A percentile compares a stretch with the other conserved stretches of the same genome.
phyloP scores from a whole-genome alignment of 2,888 invertebrate species.

The Harpalus rufipes region DNA sequence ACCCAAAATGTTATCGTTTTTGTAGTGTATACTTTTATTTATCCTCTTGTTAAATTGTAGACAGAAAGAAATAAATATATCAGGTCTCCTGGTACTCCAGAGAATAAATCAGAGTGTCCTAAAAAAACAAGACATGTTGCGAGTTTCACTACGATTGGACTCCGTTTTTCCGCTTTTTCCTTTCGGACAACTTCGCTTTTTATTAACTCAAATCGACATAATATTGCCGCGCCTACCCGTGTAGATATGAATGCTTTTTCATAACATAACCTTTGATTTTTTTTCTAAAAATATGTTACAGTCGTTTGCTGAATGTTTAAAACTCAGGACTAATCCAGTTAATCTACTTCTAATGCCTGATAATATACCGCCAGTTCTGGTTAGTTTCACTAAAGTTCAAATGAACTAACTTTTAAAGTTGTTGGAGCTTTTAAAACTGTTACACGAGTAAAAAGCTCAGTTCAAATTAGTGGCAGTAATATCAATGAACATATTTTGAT shows the following conservation, averaged over 20 bases:
- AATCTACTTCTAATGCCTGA: constrained; percentile 46
- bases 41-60: constrained; percentile 54
- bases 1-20: constrained; percentile 39
- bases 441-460: constrained; percentile 7
- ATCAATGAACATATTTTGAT: neutral
- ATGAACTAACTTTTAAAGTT: constrained; percentile 44
- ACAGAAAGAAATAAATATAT: constrained; percentile 54
- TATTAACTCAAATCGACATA: constrained; percentile 30
- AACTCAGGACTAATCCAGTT: constrained; percentile 16
- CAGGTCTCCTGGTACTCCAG: constrained; percentile 38
- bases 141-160: constrained; percentile 42
- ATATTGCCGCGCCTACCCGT: constrained; percentile 8
- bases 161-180: constrained; percentile 12
- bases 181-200: constrained; percentile 22
- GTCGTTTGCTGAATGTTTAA: neutral
- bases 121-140: constrained; percentile 41
- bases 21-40: constrained; percentile 52
- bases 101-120: constrained; percentile 48
- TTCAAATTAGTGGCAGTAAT: constrained; percentile 4
- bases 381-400: constrained; percentile 47
- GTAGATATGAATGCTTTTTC: neutral
- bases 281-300: neutral
- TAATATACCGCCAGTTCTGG: constrained; percentile 41
- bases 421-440: constrained; percentile 33
- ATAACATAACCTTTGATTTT: constrained; percentile 34